These are phyloP conservation scores for Macrosteles quadrilineatus DNA, from an alignment of 1,140 invertebrate genomes.

Conservation along the genomic window DNA sequence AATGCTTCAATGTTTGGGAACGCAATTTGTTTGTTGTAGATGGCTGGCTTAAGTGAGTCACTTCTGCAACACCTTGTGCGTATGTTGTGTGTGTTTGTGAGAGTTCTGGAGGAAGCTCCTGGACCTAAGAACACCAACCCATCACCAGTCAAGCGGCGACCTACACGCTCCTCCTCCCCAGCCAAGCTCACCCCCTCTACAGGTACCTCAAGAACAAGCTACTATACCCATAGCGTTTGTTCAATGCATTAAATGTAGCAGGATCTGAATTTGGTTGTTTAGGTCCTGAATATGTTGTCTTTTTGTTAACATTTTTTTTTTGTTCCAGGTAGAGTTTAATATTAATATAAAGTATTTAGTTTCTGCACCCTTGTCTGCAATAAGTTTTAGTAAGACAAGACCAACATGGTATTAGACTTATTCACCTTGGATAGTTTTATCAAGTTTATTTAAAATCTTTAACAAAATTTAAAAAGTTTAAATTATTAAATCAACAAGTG, in stretches of 20 bases:
- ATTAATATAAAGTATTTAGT: conserved; percentile 17
- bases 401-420: too few species aligned
- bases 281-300: background rate
- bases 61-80: conserved; percentile 64
- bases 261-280: conserved; percentile 9
- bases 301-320: background rate
- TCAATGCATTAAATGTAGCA: conserved; percentile 39
- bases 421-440: too few species aligned
- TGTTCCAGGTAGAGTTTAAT: too few species aligned
- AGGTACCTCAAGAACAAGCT: conserved; percentile 46
- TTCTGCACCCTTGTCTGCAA: too few species aligned
- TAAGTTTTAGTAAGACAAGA: too few species aligned
- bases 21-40: background rate
- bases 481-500: too few species aligned
- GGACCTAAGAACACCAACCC: conserved; percentile 48
- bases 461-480: too few species aligned
- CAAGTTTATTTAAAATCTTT: too few species aligned
- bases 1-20: background rate
- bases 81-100: conserved; percentile 71
- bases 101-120: conserved; percentile 71
- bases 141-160: conserved; percentile 55
- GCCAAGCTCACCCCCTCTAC: conserved; percentile 45
- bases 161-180: conserved; percentile 46
- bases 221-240: too few species aligned
- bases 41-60: conserved; percentile 29